Conservation (phyloP, 2,888 invertebrate genomes). For the Mylabris sibirica region DNA sequence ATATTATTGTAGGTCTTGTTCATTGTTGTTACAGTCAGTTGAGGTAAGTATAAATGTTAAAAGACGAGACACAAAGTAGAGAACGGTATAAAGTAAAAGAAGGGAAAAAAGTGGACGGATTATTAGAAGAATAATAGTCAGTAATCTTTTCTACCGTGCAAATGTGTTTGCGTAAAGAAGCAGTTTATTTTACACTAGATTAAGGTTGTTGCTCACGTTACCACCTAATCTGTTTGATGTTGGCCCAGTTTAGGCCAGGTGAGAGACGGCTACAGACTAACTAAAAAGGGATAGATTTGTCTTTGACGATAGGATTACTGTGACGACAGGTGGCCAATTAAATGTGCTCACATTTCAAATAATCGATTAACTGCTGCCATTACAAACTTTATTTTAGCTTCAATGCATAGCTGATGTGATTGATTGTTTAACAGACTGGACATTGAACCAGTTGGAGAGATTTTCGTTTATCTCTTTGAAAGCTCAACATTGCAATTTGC, state of each 20-base stretch:
- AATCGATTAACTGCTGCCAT: conserved; percentile 4
- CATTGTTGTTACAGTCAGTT: conserved; percentile 14
- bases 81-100: neutral
- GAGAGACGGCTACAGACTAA: neutral
- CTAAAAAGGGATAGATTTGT: neutral
- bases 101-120: neutral
- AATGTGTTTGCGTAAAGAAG: conserved; percentile 20
- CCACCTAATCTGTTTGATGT: conserved; percentile 12
- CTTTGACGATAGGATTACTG: neutral
- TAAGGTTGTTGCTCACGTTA: conserved; percentile 17
- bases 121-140: conserved; percentile 13
- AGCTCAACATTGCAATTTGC: neutral
- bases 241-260: conserved; percentile 1
- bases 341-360: neutral
- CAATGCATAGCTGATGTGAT: neutral
- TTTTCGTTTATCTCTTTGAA: neutral
- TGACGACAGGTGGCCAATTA: conserved; percentile 17
- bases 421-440: neutral
- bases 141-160: conserved; percentile 12
- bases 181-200: conserved; percentile 18
- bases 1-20: conserved; percentile 13
- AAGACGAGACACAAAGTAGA: neutral
- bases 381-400: neutral
- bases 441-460: neutral
- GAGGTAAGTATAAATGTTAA: neutral